Base-by-base conservation (phyloP, 2,797 vertebrate genomes). In the Poeciliopsis paucimaculata region DNA sequence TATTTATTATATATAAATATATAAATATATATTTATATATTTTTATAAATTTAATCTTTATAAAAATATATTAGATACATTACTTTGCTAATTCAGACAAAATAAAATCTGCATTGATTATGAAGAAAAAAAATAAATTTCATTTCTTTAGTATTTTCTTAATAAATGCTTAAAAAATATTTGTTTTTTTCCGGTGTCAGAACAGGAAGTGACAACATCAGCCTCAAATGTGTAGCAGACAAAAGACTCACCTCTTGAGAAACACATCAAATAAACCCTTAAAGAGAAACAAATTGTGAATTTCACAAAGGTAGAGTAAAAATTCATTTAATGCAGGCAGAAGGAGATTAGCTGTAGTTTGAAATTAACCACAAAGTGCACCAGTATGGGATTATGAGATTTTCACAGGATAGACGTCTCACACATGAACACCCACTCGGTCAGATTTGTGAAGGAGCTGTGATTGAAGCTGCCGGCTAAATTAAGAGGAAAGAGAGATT, bases 401-500 rank as follows among this genome's bases (percentile, higher is more conserved):
- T 91, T 91, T 83, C 85, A 82, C 84, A 89, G 87, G 85, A 90
- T 84, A 80, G 81, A 89, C 84, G 84, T 82, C 78, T 66, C 86
- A 83, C 82, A 82, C 77, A 86, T 75, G 84, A 88, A 91, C 88
- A 88, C 91, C 86, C 87, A 90, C 85, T 86, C 43, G 71, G 81
- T 82, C 80, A 84, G 88, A 89, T 88, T 90, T 84, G 85, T 93
- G 86, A 92, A 92, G 88, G 90, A 89, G 81, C 88, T 85, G 90
- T 85, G 91, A 92, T 91, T 89, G 90, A 90, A 87, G 89, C 87
- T 87, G 84, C 74, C 18, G 68, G 87, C 87, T 91, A 89, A 92
- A 91, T 92, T 89, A 90, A 89, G 90, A 92, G 90, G 85, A 92
- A 91, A 81, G 89, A 90, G 84, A 91, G 90, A 92, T 93, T 93